phyloP scores from a whole-genome alignment of 2,797 vertebrate species.

The Esox lucius region DNA sequence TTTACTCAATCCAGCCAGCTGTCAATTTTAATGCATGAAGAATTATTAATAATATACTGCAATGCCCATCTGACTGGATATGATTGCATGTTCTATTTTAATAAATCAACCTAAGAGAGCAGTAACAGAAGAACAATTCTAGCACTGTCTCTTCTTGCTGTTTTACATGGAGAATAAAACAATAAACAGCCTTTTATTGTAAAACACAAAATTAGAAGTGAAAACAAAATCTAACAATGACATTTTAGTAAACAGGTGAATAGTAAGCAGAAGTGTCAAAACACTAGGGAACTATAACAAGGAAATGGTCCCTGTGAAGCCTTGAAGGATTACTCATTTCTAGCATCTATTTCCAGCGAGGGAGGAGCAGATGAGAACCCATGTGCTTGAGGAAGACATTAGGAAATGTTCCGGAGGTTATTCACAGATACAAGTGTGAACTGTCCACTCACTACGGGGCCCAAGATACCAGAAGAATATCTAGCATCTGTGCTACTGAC shows the following conservation, averaged over 20 bases:
- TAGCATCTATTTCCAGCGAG: constrained; percentile 22
- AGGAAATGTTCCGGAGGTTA: constrained; percentile 18
- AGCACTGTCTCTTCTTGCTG: constrained; percentile 8
- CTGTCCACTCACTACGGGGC: constrained; percentile 10
- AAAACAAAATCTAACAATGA: neutral
- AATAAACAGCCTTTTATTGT: neutral
- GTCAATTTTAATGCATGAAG: constrained; percentile 36
- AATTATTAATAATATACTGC: constrained; percentile 27
- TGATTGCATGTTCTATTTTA: constrained; percentile 52
- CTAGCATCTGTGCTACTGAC: constrained; percentile 45
- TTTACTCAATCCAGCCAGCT: constrained; percentile 29
- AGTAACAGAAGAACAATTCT: constrained; percentile 15
- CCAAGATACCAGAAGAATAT: constrained; percentile 35
- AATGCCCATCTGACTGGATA: constrained; percentile 24
- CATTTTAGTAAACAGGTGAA: constrained; percentile 9
- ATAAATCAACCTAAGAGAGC: constrained; percentile 17
- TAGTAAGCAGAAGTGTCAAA: neutral
- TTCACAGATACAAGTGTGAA: constrained; percentile 35
- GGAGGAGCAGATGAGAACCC: constrained; percentile 10
- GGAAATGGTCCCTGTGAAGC: neutral
- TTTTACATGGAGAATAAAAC: constrained; percentile 3
- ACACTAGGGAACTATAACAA: neutral
- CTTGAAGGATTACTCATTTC: constrained; percentile 11
- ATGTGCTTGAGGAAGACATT: constrained; percentile 14
- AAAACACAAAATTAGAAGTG: too few species aligned